A percentile compares a stretch with the other conserved stretches of the same genome.
These are phyloP conservation scores for Microtus richardsoni DNA, from an alignment of 2,113 vertebrate genomes.

Conservation along the genomic window DNA sequence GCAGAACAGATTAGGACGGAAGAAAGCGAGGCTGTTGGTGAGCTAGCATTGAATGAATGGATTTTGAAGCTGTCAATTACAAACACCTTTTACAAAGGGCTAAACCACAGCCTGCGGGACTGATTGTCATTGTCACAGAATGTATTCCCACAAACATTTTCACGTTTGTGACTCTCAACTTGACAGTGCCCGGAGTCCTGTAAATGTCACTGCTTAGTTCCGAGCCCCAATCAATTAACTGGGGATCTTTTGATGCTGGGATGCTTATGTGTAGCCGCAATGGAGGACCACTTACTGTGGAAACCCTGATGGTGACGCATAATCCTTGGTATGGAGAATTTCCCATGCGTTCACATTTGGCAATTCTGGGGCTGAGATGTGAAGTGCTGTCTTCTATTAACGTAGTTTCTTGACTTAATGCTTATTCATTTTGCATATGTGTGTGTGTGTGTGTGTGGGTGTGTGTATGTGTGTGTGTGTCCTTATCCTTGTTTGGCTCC, in stretches of 20 bases:
- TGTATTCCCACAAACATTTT: conserved; percentile 31
- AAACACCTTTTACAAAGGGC: conserved; percentile 37
- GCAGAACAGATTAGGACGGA: conserved; percentile 4
- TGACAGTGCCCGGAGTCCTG: neutral
- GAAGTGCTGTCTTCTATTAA: neutral
- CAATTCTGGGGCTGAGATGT: neutral
- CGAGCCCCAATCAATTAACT: neutral
- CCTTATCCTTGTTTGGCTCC: neutral
- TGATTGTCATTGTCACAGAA: conserved; percentile 29
- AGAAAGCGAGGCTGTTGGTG: conserved; percentile 42
- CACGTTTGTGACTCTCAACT: neutral
- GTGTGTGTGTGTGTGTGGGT: too few relatives aligned
- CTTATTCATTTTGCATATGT: neutral
- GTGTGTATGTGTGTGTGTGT: neutral
- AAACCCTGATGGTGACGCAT: neutral
- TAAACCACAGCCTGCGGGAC: neutral
- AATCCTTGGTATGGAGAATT: neutral
- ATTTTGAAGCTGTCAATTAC: conserved; percentile 56
- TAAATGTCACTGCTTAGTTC: neutral
- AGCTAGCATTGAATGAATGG: conserved; percentile 49
- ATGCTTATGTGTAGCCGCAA: neutral
- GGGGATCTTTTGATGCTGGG: neutral
- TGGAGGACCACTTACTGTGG: neutral
- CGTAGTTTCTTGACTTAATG: neutral
- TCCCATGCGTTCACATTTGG: neutral